Evolutionary conservation across 2,113 vertebrate genomes (phyloP).

Genomic region (Neolamprologus falcicula): DNA sequence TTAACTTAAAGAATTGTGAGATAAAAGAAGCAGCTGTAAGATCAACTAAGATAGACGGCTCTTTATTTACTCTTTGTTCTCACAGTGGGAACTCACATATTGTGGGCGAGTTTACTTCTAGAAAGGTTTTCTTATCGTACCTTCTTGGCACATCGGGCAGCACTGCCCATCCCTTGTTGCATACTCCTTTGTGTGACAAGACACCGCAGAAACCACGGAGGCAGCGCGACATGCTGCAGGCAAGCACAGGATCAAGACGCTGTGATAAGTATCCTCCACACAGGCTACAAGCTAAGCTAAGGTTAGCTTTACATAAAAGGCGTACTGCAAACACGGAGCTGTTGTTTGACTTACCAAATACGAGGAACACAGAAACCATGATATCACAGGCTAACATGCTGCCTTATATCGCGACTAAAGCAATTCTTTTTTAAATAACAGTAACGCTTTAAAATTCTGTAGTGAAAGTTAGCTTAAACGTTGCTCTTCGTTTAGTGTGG

Average conservation of each 20-base stretch:
- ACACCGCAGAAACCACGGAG: not conserved
- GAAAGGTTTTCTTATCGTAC: not conserved
- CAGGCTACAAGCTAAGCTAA: not conserved
- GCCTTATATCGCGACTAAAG: not conserved
- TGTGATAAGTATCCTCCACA: not conserved
- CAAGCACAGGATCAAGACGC: not conserved
- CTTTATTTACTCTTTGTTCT: not conserved
- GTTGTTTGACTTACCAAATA: not conserved
- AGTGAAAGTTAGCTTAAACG: not conserved
- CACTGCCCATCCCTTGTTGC: accelerated
- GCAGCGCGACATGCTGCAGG: not conserved
- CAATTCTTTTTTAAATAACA: not conserved
- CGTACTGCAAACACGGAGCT: not conserved
- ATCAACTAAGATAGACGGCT: not conserved
- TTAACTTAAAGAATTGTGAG: not conserved
- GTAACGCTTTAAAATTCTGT: not conserved
- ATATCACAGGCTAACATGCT: not conserved
- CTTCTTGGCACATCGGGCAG: slow-evolving; percentile 11
- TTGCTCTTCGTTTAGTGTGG: not conserved
- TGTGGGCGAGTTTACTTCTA: not conserved
- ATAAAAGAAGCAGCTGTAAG: not conserved
- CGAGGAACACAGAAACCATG: not conserved
- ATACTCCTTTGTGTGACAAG: not conserved
- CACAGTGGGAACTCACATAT: not conserved
- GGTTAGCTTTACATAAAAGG: not conserved